Base-by-base conservation (phyloP, 2,797 vertebrate genomes). In the Okamejei kenojei region DNA sequence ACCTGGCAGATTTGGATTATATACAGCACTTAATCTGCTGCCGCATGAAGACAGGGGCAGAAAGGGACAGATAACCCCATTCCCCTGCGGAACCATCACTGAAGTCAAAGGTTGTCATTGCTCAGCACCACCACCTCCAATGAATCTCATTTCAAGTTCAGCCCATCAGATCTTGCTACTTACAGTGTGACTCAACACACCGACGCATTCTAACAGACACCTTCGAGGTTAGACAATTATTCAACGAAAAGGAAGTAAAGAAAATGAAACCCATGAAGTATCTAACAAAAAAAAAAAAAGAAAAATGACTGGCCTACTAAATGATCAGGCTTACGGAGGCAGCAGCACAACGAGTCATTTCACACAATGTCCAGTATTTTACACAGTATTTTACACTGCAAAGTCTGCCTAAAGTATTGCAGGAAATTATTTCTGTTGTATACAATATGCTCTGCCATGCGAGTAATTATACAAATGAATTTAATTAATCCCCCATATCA, bases 141-240 rank as follows among this genome's bases (percentile, higher is more conserved):
- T 65, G 63, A 88, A 65, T 38, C 84, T 29, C 58, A 88, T 65
- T 17, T 88, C 63, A 88, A 65, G n/a, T 65, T 88, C 84, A 88
- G 29, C 29, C 61, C 61, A 29, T 88, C 84, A 65, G 63, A 88
- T 19, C 61, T 88, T n/a, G 82, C 61, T 65, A 88, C 21, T 65
- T 88, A 32, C 90, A 91, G 35, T 21, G 29, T 54, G 26, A 91
- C 26, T 35, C 35, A 73, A 38, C 68, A 74, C 23, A 23, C 26
- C 26, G 38, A 92, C 17, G 35, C 10, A 29, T 84, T 58, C 81
- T 10, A 84, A 54, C 19, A 29, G 71, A 74, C 11, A 54, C 71
- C 8, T 32, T 38, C 29, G 38, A 15, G 63, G 58, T 3, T 71
- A 74, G 11, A 38, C 38, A 32, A 91, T 91, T 91, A 10, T 74